These are phyloP conservation scores for Ctenosaura bakeri DNA, from an alignment of 2,797 vertebrate species.

Conservation along the genomic window DNA sequence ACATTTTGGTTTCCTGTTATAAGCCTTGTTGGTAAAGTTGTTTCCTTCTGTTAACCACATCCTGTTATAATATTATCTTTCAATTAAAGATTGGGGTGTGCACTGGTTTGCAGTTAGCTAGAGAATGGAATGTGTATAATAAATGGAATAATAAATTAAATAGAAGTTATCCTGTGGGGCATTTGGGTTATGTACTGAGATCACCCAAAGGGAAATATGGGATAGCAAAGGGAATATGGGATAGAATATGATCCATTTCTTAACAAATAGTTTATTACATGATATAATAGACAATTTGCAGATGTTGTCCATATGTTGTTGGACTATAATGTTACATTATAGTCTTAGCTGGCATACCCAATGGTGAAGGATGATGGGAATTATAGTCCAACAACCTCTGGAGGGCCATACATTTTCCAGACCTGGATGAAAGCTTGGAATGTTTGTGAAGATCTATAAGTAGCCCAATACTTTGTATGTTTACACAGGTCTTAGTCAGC, in stretches of 20 bases:
- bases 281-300: no score
- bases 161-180: no score
- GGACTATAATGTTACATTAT: no score
- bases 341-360: no score
- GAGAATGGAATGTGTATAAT: neutral
- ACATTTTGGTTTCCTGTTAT: neutral
- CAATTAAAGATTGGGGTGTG: neutral
- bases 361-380: no score
- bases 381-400: neutral
- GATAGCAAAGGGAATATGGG: no score
- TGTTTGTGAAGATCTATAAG: neutral
- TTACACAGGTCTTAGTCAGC: neutral
- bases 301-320: no score
- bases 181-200: no score
- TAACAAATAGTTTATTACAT: no score
- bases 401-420: neutral
- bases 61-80: conserved; percentile 29
- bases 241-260: no score
- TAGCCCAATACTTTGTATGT: neutral
- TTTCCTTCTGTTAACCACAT: conserved; percentile 32
- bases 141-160: no score
- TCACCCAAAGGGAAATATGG: no score
- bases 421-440: neutral
- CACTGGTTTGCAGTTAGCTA: neutral
- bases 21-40: neutral